Base-by-base conservation (phyloP, 2,797 vertebrate genomes). In the Moxostoma hubbsi region DNA sequence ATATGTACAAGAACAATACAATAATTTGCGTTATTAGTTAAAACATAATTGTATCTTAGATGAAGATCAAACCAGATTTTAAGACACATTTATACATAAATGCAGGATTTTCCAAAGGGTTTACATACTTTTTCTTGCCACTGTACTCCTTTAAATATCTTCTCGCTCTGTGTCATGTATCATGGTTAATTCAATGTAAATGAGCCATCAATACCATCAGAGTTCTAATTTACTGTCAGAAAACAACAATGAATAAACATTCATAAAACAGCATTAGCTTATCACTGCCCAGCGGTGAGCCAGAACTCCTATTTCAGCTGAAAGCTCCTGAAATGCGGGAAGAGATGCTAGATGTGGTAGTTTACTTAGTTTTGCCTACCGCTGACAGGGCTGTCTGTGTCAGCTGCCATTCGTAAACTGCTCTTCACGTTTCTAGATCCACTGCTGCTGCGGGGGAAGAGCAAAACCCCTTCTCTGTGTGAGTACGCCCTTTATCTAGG, bases 401-500 rank as follows among this genome's bases (percentile, higher is more conserved):
- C 93, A 92, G 93, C 92, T 89, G 86, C 24, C 81, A 94, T 95
- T 92, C 95, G 94, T 96, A 97, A 96, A 95, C 93, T 94, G 92
- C 94, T 97, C 89, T 94, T 94, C 95, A 94, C 95, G 90, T 98
- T 69, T 98, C 93, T 98, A 98, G 97, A 97, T 97, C 97, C 94
- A 95, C 96, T 93, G 91, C 95, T 94, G 92, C 96, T 94, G 95
- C 96, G 88, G 96, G 95, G 94, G 97, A 96, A 91, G 96, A 97
- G 94, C 93, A 94, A 93, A 96, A 94, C 95, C 95, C 95, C 83
- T 96, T 95, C 96, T 96, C 95, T 97, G 95, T 99, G 97, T 98
- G 96, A 98, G 97, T 98, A 98, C 96, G 85, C 90, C 94, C 93
- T 76, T 86, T 72, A 18, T 43, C 66, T 58, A 24, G 9, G 13